Evolutionary conservation across 2,888 invertebrate species (phyloP).

Genomic region (Drosophila bunnanda): DNA sequence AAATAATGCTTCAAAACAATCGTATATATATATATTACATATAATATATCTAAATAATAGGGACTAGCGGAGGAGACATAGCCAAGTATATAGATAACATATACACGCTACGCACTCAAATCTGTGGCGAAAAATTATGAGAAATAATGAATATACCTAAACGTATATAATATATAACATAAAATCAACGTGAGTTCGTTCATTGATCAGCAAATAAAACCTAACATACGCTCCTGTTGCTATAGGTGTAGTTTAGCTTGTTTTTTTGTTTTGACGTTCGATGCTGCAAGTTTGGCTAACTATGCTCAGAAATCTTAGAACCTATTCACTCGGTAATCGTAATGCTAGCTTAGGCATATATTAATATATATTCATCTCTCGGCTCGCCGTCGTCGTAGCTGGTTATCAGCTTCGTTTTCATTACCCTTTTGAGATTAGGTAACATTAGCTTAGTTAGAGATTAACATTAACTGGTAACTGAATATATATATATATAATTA

Average conservation of each 20-base stretch:
- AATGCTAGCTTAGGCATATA: conserved; percentile 64
- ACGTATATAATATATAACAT: conserved; percentile 32
- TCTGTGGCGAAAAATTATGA: conserved; percentile 45
- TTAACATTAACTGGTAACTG: conserved; percentile 63
- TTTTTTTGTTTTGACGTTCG: conserved; percentile 44
- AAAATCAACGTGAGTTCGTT: conserved; percentile 40
- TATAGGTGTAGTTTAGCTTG: conserved; percentile 21
- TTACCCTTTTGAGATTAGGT: conserved; percentile 47
- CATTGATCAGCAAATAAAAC: conserved; percentile 38
- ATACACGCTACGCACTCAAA: conserved; percentile 39
- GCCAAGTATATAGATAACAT: conserved; percentile 42
- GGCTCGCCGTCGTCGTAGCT: conserved; percentile 15
- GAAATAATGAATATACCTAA: conserved; percentile 36
- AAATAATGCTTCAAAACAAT: conserved; percentile 66
- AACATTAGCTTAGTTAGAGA: conserved; percentile 54
- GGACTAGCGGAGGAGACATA: conserved; percentile 67
- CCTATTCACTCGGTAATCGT: conserved; percentile 59
- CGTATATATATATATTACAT: conserved; percentile 33
- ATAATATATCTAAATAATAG: conserved; percentile 45
- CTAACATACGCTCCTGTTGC: conserved; percentile 16
- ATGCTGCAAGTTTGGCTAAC: conserved; percentile 55
- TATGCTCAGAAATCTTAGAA: conserved; percentile 53
- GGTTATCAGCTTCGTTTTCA: background rate
- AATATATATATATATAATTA: conserved; percentile 37
- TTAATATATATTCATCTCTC: conserved; percentile 21